A percentile compares a stretch with the other conserved stretches of the same genome.
phyloP scores from a whole-genome alignment of 2,113 vertebrate genomes.

The Morone saxatilis region DNA sequence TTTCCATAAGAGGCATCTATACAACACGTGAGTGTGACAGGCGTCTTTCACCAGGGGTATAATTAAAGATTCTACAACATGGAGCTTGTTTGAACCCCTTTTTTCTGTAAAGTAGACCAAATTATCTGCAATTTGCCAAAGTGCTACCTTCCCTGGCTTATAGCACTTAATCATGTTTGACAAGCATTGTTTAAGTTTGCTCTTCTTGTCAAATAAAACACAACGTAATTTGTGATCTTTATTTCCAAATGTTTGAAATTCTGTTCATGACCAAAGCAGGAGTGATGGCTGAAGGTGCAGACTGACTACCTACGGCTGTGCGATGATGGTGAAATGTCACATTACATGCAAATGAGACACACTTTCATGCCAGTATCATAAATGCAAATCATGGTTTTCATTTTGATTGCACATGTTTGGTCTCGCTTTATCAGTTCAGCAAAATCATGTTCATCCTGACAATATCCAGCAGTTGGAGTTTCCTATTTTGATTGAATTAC shows the following conservation, averaged over 20 bases:
- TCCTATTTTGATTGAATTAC: constrained; percentile 28
- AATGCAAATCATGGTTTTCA: constrained; percentile 26
- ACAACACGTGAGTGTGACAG: constrained; percentile 64
- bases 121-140: constrained; percentile 86
- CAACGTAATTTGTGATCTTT: constrained; percentile 58
- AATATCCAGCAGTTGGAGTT: neutral
- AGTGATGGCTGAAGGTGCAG: constrained; percentile 10
- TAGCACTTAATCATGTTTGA: constrained; percentile 76
- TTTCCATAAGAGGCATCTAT: constrained; percentile 63
- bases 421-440: constrained; percentile 29
- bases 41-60: constrained; percentile 68
- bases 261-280: neutral
- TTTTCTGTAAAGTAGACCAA: constrained; percentile 77
- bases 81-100: constrained; percentile 66
- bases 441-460: constrained; percentile 17
- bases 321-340: constrained; percentile 2
- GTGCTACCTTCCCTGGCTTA: constrained; percentile 72
- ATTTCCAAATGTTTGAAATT: constrained; percentile 58
- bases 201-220: constrained; percentile 66
- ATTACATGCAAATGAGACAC: neutral
- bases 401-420: constrained; percentile 21
- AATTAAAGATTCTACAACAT: constrained; percentile 81
- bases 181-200: constrained; percentile 75
- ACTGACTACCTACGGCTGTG: constrained; percentile 5
- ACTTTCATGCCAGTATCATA: neutral